A percentile compares a stretch with the other conserved stretches of the same genome.
These are phyloP conservation scores for Drosophila ambigua DNA, from an alignment of 1,140 invertebrate species.

Conservation along the genomic window DNA sequence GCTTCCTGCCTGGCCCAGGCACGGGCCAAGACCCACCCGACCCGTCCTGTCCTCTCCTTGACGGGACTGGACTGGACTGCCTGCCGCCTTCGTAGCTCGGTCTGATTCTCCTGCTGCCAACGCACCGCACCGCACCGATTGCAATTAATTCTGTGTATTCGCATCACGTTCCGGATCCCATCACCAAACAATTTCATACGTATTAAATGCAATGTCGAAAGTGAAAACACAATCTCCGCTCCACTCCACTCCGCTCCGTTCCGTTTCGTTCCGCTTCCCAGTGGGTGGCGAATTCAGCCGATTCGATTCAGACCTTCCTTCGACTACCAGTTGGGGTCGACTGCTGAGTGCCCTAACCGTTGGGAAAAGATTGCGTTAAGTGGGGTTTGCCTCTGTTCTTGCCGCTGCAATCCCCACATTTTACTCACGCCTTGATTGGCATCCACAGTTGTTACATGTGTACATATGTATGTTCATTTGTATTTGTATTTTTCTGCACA, in stretches of 20 bases:
- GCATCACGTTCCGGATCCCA: constrained; percentile 74
- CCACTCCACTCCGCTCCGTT: not conserved
- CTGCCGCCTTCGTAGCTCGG: constrained; percentile 13
- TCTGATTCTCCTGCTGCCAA: constrained; percentile 36
- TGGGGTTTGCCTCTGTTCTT: too few relatives aligned
- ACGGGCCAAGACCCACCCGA: too few relatives aligned
- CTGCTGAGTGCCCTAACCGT: too few relatives aligned
- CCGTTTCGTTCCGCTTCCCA: not conserved
- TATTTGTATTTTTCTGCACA: too few relatives aligned
- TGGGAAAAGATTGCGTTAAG: too few relatives aligned
- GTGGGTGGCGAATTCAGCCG: too few relatives aligned
- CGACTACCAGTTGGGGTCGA: constrained; percentile 9
- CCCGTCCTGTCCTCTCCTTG: not conserved
- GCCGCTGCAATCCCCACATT: too few relatives aligned
- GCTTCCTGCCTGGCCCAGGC: too few relatives aligned
- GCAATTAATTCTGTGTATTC: constrained; percentile 78
- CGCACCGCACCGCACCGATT: constrained; percentile 47
- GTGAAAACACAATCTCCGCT: constrained; percentile 61
- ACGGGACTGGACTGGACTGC: not conserved
- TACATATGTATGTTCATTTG: too few relatives aligned
- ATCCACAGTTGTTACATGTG: too few relatives aligned
- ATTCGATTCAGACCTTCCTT: constrained; percentile 7
- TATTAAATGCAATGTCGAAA: constrained; percentile 78
- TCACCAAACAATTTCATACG: constrained; percentile 82
- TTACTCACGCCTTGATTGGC: too few relatives aligned